Percentiles rank a stretch among this genome's conserved stretches.
Evolutionary conservation across 2,113 vertebrate species (phyloP).

Genomic region (Scatophagus argus): DNA sequence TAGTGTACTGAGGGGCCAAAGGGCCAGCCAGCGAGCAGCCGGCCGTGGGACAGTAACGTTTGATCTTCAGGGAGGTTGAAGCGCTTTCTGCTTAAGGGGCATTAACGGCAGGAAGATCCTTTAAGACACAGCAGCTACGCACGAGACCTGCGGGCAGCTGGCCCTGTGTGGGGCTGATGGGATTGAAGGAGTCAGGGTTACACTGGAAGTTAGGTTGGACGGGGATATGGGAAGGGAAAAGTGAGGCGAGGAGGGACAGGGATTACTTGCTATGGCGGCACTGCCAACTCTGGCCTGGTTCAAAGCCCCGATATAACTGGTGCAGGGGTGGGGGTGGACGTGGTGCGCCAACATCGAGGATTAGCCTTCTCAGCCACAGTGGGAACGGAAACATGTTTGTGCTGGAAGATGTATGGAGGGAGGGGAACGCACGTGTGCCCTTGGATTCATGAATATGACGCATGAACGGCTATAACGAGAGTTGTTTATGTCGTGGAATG

Average conservation of each 20-base stretch:
- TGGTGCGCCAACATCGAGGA: neutral
- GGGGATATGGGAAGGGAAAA: neutral
- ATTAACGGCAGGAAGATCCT: slow-evolving; percentile 75
- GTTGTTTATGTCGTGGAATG: slow-evolving; percentile 20
- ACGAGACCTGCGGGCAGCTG: slow-evolving; percentile 72
- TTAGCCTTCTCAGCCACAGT: slow-evolving; percentile 15
- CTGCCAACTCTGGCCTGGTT: slow-evolving; percentile 6
- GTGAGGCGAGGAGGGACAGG: neutral
- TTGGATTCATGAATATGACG: slow-evolving; percentile 6
- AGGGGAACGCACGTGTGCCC: neutral
- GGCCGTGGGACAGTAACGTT: slow-evolving; percentile 32
- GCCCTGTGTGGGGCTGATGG: slow-evolving; percentile 48
- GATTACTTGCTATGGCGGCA: neutral
- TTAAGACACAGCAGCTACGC: slow-evolving; percentile 66
- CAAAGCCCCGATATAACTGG: slow-evolving; percentile 21
- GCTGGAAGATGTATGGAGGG: neutral
- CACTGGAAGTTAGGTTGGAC: neutral
- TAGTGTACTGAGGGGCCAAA: slow-evolving; percentile 21
- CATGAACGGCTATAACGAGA: neutral
- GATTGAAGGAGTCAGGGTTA: slow-evolving; percentile 40
- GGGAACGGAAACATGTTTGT: slow-evolving; percentile 26
- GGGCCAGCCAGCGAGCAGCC: slow-evolving; percentile 32
- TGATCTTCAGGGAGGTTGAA: slow-evolving; percentile 56
- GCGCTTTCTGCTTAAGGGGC: slow-evolving; percentile 72
- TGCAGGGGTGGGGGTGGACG: neutral